Percentiles rank a stretch among this genome's conserved stretches.
Evolutionary conservation across 2,888 invertebrate genomes (phyloP).

Genomic region (Standfussiana lucernea): DNA sequence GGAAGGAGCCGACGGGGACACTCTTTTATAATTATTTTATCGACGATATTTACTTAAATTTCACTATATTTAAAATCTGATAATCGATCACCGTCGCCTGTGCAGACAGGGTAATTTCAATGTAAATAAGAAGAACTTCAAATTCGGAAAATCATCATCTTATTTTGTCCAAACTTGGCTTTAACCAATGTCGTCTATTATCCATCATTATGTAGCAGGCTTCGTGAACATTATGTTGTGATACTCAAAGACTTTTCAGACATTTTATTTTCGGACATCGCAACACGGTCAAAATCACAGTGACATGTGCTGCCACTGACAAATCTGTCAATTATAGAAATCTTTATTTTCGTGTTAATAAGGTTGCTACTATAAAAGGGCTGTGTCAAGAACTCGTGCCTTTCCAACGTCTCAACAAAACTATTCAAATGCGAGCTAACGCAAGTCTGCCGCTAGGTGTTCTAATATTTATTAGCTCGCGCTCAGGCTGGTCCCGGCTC

Average conservation of each 20-base stretch:
- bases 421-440: slow-evolving; percentile 17
- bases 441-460: background rate
- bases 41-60: slow-evolving; percentile 25
- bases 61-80: slow-evolving; percentile 20
- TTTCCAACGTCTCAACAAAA: slow-evolving; percentile 1
- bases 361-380: background rate
- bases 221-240: too few species aligned
- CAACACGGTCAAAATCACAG: background rate
- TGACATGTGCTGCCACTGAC: background rate
- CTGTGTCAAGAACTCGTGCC: background rate
- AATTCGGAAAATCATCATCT: background rate
- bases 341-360: background rate
- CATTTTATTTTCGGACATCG: too few species aligned
- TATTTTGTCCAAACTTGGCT: background rate
- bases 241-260: background rate
- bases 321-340: background rate
- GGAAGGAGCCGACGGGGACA: slow-evolving; percentile 32
- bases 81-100: background rate
- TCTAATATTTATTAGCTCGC: slow-evolving; percentile 25
- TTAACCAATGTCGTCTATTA: background rate
- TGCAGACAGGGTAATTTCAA: background rate
- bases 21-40: slow-evolving; percentile 48
- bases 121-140: background rate
- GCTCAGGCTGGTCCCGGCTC: background rate
- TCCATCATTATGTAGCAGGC: background rate